Percentiles rank a stretch among this genome's conserved stretches.
Evolutionary conservation across 2,113 vertebrate species (phyloP).

Genomic region (Thinocorus orbignyianus): DNA sequence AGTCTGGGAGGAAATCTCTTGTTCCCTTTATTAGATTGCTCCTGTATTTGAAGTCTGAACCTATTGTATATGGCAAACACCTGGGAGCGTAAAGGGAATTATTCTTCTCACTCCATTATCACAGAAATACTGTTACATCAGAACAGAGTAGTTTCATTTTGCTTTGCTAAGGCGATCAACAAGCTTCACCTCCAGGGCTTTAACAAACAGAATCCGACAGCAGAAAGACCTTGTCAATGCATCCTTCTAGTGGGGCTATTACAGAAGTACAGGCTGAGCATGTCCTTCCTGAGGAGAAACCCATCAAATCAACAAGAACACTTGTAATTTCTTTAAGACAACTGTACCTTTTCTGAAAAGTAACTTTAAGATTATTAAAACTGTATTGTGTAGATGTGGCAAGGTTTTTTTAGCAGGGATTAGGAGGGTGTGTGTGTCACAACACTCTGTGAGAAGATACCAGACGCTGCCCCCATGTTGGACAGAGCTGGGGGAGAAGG

Average conservation of each 20-base stretch:
- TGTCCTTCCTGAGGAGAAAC: neutral
- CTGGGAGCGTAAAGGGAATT: neutral
- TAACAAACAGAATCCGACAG: neutral
- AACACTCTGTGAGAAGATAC: neutral
- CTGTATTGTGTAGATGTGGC: neutral
- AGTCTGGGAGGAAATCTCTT: neutral
- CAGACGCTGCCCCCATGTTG: neutral
- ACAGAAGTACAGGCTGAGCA: neutral
- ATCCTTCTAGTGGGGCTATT: neutral
- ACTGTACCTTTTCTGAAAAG: neutral
- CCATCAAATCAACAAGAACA: neutral
- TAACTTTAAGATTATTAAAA: neutral
- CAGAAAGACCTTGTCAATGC: neutral
- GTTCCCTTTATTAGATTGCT: neutral
- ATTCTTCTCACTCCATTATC: neutral
- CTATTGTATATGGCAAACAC: neutral
- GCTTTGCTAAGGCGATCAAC: neutral
- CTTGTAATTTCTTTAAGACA: neutral
- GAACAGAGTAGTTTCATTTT: neutral
- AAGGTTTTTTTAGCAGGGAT: neutral
- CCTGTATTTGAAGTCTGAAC: neutral
- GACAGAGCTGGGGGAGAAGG: neutral
- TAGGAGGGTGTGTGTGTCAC: no score
- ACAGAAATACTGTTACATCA: neutral
- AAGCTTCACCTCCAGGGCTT: neutral